These are phyloP conservation scores for Myotis davidii DNA, from an alignment of 2,113 vertebrate species.

Conservation along the genomic window DNA sequence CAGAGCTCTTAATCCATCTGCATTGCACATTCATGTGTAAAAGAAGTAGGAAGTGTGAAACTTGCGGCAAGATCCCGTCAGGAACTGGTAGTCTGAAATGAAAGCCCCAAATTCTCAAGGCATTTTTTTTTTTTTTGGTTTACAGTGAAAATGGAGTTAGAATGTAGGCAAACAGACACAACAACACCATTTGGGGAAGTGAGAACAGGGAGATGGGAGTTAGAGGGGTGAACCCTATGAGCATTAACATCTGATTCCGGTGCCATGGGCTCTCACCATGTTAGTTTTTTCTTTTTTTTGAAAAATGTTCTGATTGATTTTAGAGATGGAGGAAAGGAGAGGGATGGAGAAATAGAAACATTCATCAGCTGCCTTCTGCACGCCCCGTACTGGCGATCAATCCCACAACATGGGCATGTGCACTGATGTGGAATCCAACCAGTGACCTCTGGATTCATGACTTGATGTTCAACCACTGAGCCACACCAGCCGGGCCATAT, in stretches of 20 bases:
- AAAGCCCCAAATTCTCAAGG: neutral
- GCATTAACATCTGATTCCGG: neutral
- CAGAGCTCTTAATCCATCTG: neutral
- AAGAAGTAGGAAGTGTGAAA: neutral
- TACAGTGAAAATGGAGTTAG: neutral
- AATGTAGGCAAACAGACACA: neutral
- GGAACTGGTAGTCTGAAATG: neutral
- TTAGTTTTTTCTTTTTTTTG: neutral
- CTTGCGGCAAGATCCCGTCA: neutral
- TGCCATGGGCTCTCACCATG: neutral
- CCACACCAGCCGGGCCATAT: too few species aligned
- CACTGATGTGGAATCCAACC: too few species aligned
- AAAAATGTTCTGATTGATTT: too few species aligned
- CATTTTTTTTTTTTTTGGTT: neutral
- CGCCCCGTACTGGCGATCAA: too few species aligned
- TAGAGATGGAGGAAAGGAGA: too few species aligned
- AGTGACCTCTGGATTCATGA: too few species aligned
- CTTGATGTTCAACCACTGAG: too few species aligned
- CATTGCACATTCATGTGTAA: neutral
- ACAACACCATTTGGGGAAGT: neutral
- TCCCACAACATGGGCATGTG: too few species aligned
- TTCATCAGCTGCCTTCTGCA: too few species aligned
- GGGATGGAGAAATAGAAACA: too few species aligned
- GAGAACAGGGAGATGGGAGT: neutral
- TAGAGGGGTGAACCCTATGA: accelerated